Conservation (phyloP, 2,888 invertebrate genomes). For the Sialis fuliginosa region DNA sequence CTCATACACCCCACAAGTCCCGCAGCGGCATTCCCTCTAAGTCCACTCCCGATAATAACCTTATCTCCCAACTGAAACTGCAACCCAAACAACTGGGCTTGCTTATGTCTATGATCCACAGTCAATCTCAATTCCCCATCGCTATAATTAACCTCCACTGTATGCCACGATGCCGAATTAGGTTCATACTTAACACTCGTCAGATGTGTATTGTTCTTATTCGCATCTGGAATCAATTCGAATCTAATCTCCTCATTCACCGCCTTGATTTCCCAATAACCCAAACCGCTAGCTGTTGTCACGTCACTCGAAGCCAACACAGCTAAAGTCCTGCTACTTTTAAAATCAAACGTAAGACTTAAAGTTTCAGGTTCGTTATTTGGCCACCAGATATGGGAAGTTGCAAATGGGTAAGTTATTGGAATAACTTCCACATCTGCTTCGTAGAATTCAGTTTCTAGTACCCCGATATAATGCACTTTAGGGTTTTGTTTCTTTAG, state of each 20-base stretch:
- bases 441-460: slow-evolving; percentile 70
- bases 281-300: slow-evolving; percentile 47
- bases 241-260: slow-evolving; percentile 75
- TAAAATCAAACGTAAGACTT: slow-evolving; percentile 71
- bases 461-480: slow-evolving; percentile 58
- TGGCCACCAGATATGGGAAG: slow-evolving; percentile 82
- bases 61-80: slow-evolving; percentile 26
- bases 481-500: slow-evolving; percentile 70
- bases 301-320: slow-evolving; percentile 75
- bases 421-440: slow-evolving; percentile 75
- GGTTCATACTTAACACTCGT: slow-evolving; percentile 66
- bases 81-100: slow-evolving; percentile 21
- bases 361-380: slow-evolving; percentile 54
- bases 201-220: slow-evolving; percentile 58
- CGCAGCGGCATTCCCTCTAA: slow-evolving; percentile 42
- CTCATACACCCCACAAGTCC: slow-evolving; percentile 86
- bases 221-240: slow-evolving; percentile 55
- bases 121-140: slow-evolving; percentile 55
- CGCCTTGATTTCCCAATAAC: slow-evolving; percentile 79
- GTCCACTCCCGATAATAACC: slow-evolving; percentile 59
- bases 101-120: slow-evolving; percentile 59
- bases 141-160: slow-evolving; percentile 58
- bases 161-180: slow-evolving; percentile 65
- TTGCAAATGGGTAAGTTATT: slow-evolving; percentile 79
- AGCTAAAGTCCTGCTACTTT: slow-evolving; percentile 65